These are phyloP conservation scores for Neocrepidodera transversa DNA, from an alignment of 2,888 invertebrate species.

Conservation along the genomic window DNA sequence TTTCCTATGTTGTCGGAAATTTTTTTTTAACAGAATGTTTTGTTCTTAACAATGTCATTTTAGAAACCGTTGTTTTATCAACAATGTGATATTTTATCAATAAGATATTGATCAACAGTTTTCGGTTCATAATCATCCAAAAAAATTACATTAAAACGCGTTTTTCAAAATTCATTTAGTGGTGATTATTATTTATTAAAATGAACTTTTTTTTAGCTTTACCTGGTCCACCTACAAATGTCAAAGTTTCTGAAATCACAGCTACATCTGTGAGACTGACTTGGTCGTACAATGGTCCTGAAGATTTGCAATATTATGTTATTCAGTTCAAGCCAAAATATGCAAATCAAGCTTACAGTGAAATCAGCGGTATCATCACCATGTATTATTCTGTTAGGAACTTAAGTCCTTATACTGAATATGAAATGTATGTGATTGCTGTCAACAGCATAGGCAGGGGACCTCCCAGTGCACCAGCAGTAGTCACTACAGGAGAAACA, in stretches of 20 bases:
- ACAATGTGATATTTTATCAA: no score
- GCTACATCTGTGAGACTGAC: slow-evolving; percentile 90
- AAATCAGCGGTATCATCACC: slow-evolving; percentile 91
- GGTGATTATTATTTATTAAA: no score
- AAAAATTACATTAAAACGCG: no score
- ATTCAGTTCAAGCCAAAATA: slow-evolving; percentile 96
- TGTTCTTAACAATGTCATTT: no score
- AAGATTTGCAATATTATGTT: slow-evolving; percentile 94
- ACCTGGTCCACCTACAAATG: slow-evolving; percentile 89
- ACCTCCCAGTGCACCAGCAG: slow-evolving; percentile 84
- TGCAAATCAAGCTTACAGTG: slow-evolving; percentile 89
- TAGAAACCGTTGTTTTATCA: no score
- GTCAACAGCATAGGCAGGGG: slow-evolving; percentile 95
- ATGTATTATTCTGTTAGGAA: slow-evolving; percentile 91
- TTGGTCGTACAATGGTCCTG: slow-evolving; percentile 90
- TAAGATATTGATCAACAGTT: no score
- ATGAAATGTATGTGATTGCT: slow-evolving; percentile 95
- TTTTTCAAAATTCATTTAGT: no score
- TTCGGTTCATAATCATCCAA: no score
- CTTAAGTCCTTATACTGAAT: slow-evolving; percentile 92
- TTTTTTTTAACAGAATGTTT: no score
- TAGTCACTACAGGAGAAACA: slow-evolving; percentile 96
- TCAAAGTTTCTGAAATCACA: slow-evolving; percentile 91
- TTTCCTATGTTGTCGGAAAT: no score
- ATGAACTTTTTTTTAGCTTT: slow-evolving; percentile 73